Percentiles rank a stretch among this genome's conserved stretches.
These are phyloP conservation scores for Lophius americanus DNA, from an alignment of 2,797 vertebrate genomes.

Conservation along the genomic window DNA sequence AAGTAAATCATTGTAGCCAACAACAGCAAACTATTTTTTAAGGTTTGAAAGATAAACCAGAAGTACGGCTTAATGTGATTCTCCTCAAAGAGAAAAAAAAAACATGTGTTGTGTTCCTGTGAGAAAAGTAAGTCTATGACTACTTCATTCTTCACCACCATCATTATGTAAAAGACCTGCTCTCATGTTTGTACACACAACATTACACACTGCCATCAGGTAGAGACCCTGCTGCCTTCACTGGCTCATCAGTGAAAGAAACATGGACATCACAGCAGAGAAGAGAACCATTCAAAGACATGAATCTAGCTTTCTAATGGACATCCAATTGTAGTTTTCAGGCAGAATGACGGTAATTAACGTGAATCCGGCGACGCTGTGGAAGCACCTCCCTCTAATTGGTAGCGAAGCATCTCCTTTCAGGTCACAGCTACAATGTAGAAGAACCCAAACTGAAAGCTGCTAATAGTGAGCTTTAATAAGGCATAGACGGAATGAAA, in stretches of 20 bases:
- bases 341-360: conserved; percentile 40
- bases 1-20: conserved; percentile 1
- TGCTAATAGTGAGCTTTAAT: conserved; percentile 12
- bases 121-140: not conserved
- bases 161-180: conserved; percentile 28
- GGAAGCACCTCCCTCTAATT: conserved; percentile 44
- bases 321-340: conserved; percentile 33
- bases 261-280: conserved; percentile 8
- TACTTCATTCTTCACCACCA: conserved; percentile 22
- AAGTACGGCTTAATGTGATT: conserved; percentile 2
- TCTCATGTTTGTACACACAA: conserved; percentile 18
- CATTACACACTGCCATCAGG: not conserved
- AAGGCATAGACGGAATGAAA: not conserved
- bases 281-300: not conserved
- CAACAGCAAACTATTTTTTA: conserved; percentile 11
- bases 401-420: conserved; percentile 25
- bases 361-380: conserved; percentile 25
- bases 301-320: conserved; percentile 18
- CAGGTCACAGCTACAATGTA: conserved; percentile 21
- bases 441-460: conserved; percentile 26
- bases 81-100: not conserved
- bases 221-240: conserved; percentile 6
- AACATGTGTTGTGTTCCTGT: conserved; percentile 8
- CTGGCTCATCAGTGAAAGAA: conserved; percentile 11
- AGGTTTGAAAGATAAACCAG: conserved; percentile 1